phyloP scores from a whole-genome alignment of 1,140 invertebrate genomes.

The Hyles vespertilio region DNA sequence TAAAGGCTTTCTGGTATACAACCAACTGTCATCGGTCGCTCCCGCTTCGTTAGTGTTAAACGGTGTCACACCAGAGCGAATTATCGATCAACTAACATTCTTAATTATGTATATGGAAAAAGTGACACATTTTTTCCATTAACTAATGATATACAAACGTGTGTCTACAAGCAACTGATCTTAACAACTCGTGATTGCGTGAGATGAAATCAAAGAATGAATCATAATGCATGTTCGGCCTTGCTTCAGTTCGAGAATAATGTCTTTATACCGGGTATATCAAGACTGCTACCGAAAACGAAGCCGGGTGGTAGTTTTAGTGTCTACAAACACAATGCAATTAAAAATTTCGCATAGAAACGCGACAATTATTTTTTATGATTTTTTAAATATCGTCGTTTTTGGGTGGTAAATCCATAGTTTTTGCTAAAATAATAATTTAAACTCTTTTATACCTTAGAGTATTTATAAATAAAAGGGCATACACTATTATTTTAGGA shows the following conservation, averaged over 20 bases:
- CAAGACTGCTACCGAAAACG: too few species aligned
- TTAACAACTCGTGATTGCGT: constrained; percentile 2
- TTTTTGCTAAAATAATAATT: too few species aligned
- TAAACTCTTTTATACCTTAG: too few species aligned
- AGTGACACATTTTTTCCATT: not conserved
- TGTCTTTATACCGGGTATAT: too few species aligned
- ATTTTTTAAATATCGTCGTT: too few species aligned
- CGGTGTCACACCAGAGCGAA: constrained; percentile 21
- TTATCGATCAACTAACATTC: constrained; percentile 37
- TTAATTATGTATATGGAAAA: constrained; percentile 18
- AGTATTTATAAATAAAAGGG: too few species aligned
- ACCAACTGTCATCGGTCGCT: constrained; percentile 24
- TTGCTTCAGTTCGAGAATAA: constrained; percentile 13
- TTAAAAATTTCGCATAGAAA: too few species aligned
- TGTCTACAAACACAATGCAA: too few species aligned
- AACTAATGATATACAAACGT: not conserved
- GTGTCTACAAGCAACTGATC: not conserved
- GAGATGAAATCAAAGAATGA: constrained; percentile 19
- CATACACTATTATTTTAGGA: too few species aligned
- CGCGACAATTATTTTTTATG: too few species aligned
- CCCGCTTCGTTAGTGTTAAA: constrained; percentile 24
- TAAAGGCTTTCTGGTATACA: constrained; percentile 10
- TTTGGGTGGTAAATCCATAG: too few species aligned
- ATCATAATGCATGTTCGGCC: constrained; percentile 19
- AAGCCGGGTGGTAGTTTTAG: too few species aligned